Evolutionary conservation across 1,140 invertebrate species (phyloP).

Genomic region (Heliconius melpomene): DNA sequence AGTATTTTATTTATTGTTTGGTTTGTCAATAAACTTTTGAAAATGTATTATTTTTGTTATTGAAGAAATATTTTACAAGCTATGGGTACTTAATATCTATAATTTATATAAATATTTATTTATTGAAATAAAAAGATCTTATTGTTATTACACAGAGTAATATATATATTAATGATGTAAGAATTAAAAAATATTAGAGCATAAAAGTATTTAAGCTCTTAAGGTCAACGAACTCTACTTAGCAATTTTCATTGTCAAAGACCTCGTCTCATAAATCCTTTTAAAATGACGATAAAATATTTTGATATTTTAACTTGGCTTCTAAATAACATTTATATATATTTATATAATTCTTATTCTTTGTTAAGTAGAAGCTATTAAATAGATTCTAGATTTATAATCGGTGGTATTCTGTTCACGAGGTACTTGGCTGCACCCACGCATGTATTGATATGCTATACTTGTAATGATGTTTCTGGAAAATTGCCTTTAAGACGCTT

Average conservation of each 20-base stretch:
- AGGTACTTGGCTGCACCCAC: slow-evolving; percentile 42
- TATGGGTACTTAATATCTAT: no score
- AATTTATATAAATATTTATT: no score
- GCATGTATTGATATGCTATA: slow-evolving; percentile 34
- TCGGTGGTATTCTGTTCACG: slow-evolving; percentile 40
- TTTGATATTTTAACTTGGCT: background rate
- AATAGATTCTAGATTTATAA: slow-evolving; percentile 49
- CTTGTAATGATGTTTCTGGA: slow-evolving; percentile 46
- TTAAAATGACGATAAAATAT: background rate
- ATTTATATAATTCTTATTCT: background rate
- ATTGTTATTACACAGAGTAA: no score
- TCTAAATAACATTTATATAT: background rate
- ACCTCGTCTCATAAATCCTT: background rate
- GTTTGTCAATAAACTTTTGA: no score
- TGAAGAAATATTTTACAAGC: no score
- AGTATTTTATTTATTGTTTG: no score
- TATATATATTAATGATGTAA: no score
- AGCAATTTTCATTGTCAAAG: background rate
- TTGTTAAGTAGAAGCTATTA: slow-evolving; percentile 32
- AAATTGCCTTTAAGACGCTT: slow-evolving; percentile 42
- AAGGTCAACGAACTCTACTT: background rate
- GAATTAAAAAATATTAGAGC: no score
- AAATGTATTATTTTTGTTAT: no score
- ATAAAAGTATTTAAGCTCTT: background rate
- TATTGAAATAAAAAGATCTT: no score